Evolutionary conservation across 2,888 invertebrate species (phyloP).

Genomic region (Julus scandinavius): DNA sequence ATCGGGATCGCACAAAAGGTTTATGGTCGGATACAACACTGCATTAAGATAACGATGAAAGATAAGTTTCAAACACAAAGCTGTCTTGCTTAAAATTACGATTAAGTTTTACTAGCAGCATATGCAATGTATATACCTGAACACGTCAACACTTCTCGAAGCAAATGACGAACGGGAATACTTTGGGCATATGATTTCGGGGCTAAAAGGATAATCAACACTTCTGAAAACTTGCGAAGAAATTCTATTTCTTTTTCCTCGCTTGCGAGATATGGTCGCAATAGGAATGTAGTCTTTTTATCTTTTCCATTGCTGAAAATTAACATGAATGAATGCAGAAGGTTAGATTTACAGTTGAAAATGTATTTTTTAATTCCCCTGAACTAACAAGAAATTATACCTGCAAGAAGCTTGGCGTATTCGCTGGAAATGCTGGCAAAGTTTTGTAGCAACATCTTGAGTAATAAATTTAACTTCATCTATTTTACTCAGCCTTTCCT

Average conservation of each 20-base stretch:
- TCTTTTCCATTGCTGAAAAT: slow-evolving; percentile 55
- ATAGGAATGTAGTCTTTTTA: slow-evolving; percentile 60
- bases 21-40: slow-evolving; percentile 85
- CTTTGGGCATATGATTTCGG: slow-evolving; percentile 83
- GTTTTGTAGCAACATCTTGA: slow-evolving; percentile 81
- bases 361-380: slow-evolving; percentile 64
- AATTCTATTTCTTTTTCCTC: slow-evolving; percentile 82
- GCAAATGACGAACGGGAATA: slow-evolving; percentile 77
- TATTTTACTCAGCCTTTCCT: slow-evolving; percentile 77
- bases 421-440: slow-evolving; percentile 86
- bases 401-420: slow-evolving; percentile 76
- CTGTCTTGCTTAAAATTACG: too few species aligned
- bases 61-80: neutral
- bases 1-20: slow-evolving; percentile 87
- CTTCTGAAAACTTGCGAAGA: slow-evolving; percentile 82
- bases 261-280: slow-evolving; percentile 76
- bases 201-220: slow-evolving; percentile 81
- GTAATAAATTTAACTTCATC: slow-evolving; percentile 86
- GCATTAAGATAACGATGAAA: slow-evolving; percentile 56
- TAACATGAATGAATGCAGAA: too few species aligned
- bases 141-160: slow-evolving; percentile 85
- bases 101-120: too few species aligned
- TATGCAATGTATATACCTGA: slow-evolving; percentile 73
- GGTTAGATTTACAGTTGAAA: too few species aligned
- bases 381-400: slow-evolving; percentile 65